Evolutionary conservation across 2,797 vertebrate genomes (phyloP).

Genomic region (Gambusia yucatana): DNA sequence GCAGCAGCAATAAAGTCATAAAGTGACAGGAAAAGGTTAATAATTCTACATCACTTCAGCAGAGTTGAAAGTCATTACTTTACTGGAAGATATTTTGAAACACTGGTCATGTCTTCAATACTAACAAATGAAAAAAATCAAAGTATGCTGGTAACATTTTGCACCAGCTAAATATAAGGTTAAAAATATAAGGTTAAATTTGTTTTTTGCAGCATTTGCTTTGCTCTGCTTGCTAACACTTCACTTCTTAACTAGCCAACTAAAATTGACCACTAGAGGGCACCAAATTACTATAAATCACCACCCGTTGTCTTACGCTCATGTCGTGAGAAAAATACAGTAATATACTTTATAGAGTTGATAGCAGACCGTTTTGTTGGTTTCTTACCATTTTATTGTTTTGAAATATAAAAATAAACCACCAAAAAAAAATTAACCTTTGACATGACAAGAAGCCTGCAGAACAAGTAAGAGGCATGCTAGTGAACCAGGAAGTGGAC

Average conservation of each 20-base stretch:
- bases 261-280: constrained; percentile 23
- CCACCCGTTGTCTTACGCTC: accelerated
- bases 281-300: not conserved
- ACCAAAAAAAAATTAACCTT: not conserved
- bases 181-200: not conserved
- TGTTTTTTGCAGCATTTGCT: not conserved
- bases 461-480: not conserved
- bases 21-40: not conserved
- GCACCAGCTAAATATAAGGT: not conserved
- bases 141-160: not conserved
- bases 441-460: not conserved
- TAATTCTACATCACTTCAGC: not conserved
- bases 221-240: not conserved
- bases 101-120: not conserved
- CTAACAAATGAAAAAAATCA: not conserved
- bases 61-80: not conserved
- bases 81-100: not conserved
- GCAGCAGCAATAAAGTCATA: constrained; percentile 6
- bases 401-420: not conserved
- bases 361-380: not conserved
- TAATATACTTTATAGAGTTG: not conserved
- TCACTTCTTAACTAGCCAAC: not conserved
- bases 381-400: constrained; percentile 5
- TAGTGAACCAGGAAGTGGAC: constrained; percentile 41
- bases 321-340: not conserved